Base-by-base conservation (phyloP, 2,888 invertebrate species). In the Lochmaea capreae region DNA sequence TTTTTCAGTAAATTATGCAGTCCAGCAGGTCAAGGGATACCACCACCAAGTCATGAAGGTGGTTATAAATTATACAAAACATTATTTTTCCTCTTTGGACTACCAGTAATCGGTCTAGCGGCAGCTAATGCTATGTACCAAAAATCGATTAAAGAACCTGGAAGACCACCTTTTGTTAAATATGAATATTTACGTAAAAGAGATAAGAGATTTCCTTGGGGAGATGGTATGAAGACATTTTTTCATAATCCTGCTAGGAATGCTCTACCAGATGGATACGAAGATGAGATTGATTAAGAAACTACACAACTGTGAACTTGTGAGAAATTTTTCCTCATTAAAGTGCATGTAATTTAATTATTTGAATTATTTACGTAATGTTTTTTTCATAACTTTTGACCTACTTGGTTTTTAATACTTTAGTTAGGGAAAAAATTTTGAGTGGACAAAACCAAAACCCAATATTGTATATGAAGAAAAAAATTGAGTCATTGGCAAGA, bases 131-230 rank as follows among this genome's bases (percentile, higher is more conserved):
- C 92, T 10, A 94, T 93, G 82, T 85, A 95, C 69, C 91, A 92
- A 76, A 91, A 93, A 76, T 68, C 65, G 22, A 8, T 39, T 39
- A 5, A 61, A n/a, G 67, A 67, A 54, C 69, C 71, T n/a, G 71
- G 88, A 22, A 90, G 91, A 43, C 93, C 93, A 0, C 91, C 92
- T 78, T 97, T 95, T 81, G 86, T 92, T 0, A 89, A 93, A n/a
- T 95, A 94, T 81, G 94, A 94, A 0, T 93, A 94, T 85, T 80
- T 97, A 87, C 89, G 93, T 26, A 87, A 94, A 62, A 91, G 96
- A 71, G 92, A 89, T 78, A 96, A 95, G 92, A 91, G 93, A 79
- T 97, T 95, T 90, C 96, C 96, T 59, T 97, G 97, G 97, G 95
- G 96, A 79, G 96, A 97, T 83, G 97, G 97, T 78, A 92, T 93